These are phyloP conservation scores for Acinonyx jubatus DNA, from an alignment of 2,113 vertebrate genomes.

Conservation along the genomic window DNA sequence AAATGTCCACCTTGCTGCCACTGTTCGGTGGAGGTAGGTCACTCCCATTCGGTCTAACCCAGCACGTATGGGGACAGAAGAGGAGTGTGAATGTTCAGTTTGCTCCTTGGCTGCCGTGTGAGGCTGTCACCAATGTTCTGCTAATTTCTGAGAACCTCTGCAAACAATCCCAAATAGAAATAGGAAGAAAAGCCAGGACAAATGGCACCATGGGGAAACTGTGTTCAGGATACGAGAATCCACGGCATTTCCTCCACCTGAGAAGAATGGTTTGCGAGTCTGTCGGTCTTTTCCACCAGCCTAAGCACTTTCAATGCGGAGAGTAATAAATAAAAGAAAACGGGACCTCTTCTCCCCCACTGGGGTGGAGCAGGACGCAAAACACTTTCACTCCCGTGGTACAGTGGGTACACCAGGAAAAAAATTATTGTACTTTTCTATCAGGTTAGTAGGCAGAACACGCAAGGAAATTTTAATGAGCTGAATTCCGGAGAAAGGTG, in stretches of 20 bases:
- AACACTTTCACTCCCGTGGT: neutral
- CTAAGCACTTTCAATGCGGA: neutral
- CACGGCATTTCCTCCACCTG: rapidly evolving
- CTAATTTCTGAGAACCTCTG: neutral
- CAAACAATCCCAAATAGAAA: neutral
- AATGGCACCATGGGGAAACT: rapidly evolving
- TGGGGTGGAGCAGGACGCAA: neutral
- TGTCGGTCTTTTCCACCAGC: rapidly evolving
- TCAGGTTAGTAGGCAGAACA: neutral
- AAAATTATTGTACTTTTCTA: neutral
- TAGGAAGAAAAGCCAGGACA: neutral
- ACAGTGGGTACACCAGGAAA: neutral
- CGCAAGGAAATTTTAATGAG: neutral
- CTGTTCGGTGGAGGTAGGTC: rapidly evolving
- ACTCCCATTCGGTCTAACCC: rapidly evolving
- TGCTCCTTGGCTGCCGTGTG: rapidly evolving
- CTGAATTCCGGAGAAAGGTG: neutral
- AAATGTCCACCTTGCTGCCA: rapidly evolving
- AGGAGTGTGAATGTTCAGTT: rapidly evolving
- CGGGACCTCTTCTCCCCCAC: neutral
- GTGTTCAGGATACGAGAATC: neutral
- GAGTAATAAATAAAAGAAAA: neutral
- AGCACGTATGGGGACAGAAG: rapidly evolving
- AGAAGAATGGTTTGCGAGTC: too few relatives aligned
- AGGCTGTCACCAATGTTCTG: rapidly evolving